Evolutionary conservation across 1,140 invertebrate genomes (phyloP).

Genomic region (Lithobius niger): DNA sequence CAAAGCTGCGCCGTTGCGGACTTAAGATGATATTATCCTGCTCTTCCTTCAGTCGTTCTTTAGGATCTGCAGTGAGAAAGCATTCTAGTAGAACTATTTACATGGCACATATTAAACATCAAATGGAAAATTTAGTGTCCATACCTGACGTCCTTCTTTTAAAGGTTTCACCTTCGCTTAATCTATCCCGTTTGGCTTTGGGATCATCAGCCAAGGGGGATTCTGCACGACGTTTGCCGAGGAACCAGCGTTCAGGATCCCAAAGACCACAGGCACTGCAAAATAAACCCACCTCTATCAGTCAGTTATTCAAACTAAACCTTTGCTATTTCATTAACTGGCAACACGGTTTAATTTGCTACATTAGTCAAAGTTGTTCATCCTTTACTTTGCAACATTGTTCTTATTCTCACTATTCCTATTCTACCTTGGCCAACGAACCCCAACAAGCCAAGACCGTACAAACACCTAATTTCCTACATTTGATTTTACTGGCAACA

Average conservation of each 20-base stretch:
- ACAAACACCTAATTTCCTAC: too few species aligned
- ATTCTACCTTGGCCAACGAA: too few species aligned
- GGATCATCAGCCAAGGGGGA: constrained; percentile 43
- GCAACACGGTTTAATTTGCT: too few species aligned
- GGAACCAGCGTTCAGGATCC: constrained; percentile 47
- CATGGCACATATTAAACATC: constrained; percentile 14
- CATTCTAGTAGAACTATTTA: not conserved
- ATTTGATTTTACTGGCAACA: too few species aligned
- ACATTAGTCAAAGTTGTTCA: too few species aligned
- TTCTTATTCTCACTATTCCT: too few species aligned
- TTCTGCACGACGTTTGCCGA: constrained; percentile 41
- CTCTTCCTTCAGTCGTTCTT: constrained; percentile 63
- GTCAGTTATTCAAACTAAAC: constrained; percentile 4
- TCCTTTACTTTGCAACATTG: too few species aligned
- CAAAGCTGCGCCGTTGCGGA: constrained; percentile 67
- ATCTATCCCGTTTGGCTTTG: constrained; percentile 22
- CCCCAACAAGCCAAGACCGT: too few species aligned
- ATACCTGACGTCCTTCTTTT: constrained; percentile 21
- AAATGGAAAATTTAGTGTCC: not conserved
- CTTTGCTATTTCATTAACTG: too few species aligned
- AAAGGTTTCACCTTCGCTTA: constrained; percentile 18
- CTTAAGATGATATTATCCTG: constrained; percentile 67
- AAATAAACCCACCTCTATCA: too few species aligned
- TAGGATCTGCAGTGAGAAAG: constrained; percentile 38
- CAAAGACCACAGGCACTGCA: constrained; percentile 40